Base-by-base conservation (phyloP, 2,888 invertebrate genomes). In the Spisula subtruncata region DNA sequence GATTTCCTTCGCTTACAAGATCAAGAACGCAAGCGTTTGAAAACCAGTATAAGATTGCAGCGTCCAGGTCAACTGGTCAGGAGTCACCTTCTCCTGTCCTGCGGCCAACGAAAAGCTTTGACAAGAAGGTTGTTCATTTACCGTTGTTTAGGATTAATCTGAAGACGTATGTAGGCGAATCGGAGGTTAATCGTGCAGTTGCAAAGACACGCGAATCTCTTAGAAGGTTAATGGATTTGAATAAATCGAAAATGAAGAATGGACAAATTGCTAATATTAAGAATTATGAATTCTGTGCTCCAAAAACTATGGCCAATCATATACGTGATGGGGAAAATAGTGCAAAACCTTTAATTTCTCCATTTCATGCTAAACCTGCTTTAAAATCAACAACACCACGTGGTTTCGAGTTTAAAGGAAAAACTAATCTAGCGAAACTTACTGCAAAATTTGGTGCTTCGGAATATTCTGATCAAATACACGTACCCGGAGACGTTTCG, bases 111-210 rank as follows among this genome's bases (percentile, higher is more conserved):
- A 90, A 89, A 79, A 41, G 75, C 35, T 87, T 66, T 66, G 89
- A 89, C 18, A 92, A 89, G 81, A 90, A 90, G 54, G 86, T 93
- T 20, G 89, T 93, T 35, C 92, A 91, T 82, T 86, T 93, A 46
- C 93, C 93, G 0, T 86, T 92, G 35, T 93, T 92, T 89, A 87
- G 86, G 60, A 90, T 93, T 48, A 90, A 93, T 84, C 71, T 93
- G 60, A 90, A 87, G 79, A 92, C 91, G 25, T 90, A 90, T 48
- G 60, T 48, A 8, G 89, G 83, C n/a, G 93, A 93, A 56, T 60
- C 83, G 8, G 92, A 91, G 71, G 90, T 92, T n/a, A 86, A 88
- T 25, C 75, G 86, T 81, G 87, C 93, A 16, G 92, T 93, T 14
- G 92, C 90, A 29, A 90, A 84, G 16, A 92, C 93, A 0, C 86